Conservation (phyloP, 2,113 vertebrate genomes). For the Pundamilia nyererei region DNA sequence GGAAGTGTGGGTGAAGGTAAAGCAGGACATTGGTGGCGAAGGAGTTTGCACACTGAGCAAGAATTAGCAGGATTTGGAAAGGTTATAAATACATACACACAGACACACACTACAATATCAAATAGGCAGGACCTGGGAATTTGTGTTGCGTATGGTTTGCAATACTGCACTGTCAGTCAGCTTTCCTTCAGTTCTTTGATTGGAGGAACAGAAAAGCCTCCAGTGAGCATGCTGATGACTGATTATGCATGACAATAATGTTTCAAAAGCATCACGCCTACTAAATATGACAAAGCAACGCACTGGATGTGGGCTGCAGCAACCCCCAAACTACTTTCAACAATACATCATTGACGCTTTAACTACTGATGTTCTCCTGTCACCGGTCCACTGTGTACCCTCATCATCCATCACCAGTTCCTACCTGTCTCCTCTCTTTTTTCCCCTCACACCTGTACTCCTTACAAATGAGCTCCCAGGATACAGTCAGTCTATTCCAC, state of each 20-base stretch:
- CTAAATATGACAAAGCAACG: conserved; percentile 50
- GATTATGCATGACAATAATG: conserved; percentile 45
- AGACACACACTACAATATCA: not conserved
- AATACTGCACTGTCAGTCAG: conserved; percentile 33
- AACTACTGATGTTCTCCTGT: conserved; percentile 58
- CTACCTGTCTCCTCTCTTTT: conserved; percentile 32
- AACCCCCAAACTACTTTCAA: conserved; percentile 49
- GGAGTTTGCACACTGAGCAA: not conserved
- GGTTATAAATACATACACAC: not conserved
- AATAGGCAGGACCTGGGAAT: not conserved
- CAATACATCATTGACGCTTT: conserved; percentile 50
- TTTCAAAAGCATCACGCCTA: conserved; percentile 34
- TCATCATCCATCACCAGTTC: conserved; percentile 54
- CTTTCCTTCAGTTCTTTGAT: conserved; percentile 37
- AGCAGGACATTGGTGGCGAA: not conserved
- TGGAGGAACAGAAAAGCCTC: conserved; percentile 40
- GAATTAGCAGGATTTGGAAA: not conserved
- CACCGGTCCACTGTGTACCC: conserved; percentile 41
- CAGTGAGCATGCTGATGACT: conserved; percentile 34
- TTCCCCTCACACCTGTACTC: conserved; percentile 51
- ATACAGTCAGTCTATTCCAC: conserved; percentile 36
- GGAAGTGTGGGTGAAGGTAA: not conserved
- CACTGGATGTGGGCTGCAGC: conserved; percentile 33
- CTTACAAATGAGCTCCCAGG: conserved; percentile 66
- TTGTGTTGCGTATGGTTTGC: not conserved